Percentiles rank a stretch among this genome's conserved stretches.
These are phyloP conservation scores for Acipenser oxyrinchus DNA, from an alignment of 2,797 vertebrate genomes.

Conservation along the genomic window DNA sequence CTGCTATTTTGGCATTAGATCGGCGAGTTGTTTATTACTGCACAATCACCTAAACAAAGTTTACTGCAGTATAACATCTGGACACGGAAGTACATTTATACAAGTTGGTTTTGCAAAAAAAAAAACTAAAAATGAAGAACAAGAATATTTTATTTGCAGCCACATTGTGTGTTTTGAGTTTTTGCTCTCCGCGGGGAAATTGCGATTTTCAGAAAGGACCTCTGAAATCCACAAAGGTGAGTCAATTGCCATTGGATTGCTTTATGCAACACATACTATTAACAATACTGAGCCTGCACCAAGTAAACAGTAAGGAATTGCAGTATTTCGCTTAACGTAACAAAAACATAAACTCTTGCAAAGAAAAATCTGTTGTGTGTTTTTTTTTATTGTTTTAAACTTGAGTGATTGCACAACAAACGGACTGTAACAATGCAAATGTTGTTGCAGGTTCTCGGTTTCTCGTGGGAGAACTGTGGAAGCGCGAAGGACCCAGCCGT, in stretches of 20 bases:
- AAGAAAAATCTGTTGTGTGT: too few species aligned
- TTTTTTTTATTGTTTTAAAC: too few species aligned
- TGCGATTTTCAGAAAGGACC: constrained; percentile 6
- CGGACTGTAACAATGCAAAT: too few species aligned
- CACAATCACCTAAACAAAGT: too few species aligned
- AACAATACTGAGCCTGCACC: too few species aligned
- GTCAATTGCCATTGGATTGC: not conserved
- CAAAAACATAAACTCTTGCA: too few species aligned
- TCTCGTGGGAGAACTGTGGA: constrained; percentile 64
- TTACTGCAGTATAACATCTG: not conserved
- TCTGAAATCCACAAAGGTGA: constrained; percentile 20
- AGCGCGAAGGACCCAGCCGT: constrained; percentile 46
- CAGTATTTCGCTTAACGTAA: too few species aligned
- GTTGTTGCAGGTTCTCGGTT: constrained; percentile 37
- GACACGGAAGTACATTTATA: not conserved
- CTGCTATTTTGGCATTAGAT: not conserved
- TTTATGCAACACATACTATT: too few species aligned
- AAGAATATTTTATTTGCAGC: not conserved
- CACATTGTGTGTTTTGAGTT: not conserved
- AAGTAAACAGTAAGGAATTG: too few species aligned
- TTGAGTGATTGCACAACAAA: too few species aligned
- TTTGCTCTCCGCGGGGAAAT: constrained; percentile 2
- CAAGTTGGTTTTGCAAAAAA: not conserved
- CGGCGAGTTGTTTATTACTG: not conserved
- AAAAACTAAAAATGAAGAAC: constrained; percentile 8